Evolutionary conservation across 2,888 invertebrate species (phyloP).

Genomic region (Coelinius sp.): DNA sequence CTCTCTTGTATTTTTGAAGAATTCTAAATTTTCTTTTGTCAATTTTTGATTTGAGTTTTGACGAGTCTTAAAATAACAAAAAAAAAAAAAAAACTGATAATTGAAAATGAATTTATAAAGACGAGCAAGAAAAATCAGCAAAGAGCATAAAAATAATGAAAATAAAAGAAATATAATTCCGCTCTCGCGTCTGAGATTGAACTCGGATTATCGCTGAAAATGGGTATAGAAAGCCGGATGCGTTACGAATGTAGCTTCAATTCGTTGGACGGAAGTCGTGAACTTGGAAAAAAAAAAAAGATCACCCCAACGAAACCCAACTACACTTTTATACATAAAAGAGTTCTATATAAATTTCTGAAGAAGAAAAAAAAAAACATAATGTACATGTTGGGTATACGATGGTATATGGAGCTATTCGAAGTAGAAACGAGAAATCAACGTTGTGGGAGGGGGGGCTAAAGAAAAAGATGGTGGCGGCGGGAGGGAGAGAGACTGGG

Average conservation of each 20-base stretch:
- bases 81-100: too few relatives aligned
- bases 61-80: too few relatives aligned
- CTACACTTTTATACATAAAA: conserved; percentile 33
- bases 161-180: not conserved
- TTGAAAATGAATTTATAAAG: too few relatives aligned
- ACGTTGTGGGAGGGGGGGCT: not conserved
- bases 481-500: conserved; percentile 15
- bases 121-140: not conserved
- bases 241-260: conserved; percentile 38
- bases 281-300: conserved; percentile 51
- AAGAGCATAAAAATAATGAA: not conserved
- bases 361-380: not conserved
- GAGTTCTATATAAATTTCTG: conserved; percentile 12
- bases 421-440: conserved; percentile 26
- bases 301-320: conserved; percentile 36
- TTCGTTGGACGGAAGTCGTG: conserved; percentile 52
- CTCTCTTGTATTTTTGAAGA: not conserved
- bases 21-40: not conserved
- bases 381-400: not conserved
- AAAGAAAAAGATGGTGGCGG: conserved; percentile 20
- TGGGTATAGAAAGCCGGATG: conserved; percentile 35
- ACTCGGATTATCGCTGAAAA: conserved; percentile 9
- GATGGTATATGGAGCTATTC: conserved; percentile 14
- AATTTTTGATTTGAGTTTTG: too few relatives aligned
- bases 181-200: not conserved